Conservation (phyloP, 2,113 vertebrate species). For the Hassar affinis region DNA sequence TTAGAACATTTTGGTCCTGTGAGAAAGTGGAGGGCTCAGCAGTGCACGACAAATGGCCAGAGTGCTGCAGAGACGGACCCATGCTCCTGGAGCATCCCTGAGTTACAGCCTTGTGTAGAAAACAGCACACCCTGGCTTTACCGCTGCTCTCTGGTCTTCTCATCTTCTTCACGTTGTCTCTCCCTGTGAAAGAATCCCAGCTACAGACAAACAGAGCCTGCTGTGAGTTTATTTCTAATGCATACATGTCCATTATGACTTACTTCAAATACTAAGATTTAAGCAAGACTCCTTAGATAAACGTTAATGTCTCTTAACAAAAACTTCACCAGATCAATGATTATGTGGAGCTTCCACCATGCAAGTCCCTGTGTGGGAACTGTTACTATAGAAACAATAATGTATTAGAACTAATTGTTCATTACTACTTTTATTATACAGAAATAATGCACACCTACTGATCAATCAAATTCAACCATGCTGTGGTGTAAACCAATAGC, state of each 20-base stretch:
- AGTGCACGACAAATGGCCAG: slow-evolving; percentile 35
- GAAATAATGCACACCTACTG: not conserved
- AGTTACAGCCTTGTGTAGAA: slow-evolving; percentile 51
- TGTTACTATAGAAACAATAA: not conserved
- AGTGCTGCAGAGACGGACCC: slow-evolving; percentile 35
- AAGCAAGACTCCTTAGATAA: not conserved
- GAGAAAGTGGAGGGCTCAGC: slow-evolving; percentile 33
- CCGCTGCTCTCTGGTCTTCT: slow-evolving; percentile 73
- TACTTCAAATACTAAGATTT: not conserved
- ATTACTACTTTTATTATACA: not conserved
- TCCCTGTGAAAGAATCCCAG: slow-evolving; percentile 90
- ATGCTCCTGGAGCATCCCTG: slow-evolving; percentile 57
- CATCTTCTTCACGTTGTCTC: slow-evolving; percentile 63
- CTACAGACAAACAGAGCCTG: slow-evolving; percentile 63
- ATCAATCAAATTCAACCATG: not conserved
- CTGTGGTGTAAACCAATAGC: not conserved
- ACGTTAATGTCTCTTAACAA: not conserved
- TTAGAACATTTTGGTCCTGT: slow-evolving; percentile 9
- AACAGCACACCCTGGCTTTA: slow-evolving; percentile 46
- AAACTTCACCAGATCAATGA: not conserved
- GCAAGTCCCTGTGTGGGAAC: not conserved
- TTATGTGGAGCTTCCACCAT: not conserved
- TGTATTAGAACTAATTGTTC: not conserved
- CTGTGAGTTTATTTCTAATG: not conserved
- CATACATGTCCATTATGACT: not conserved